These are phyloP conservation scores for Dryocosmus kuriphilus DNA, from an alignment of 2,888 invertebrate species.

Conservation along the genomic window DNA sequence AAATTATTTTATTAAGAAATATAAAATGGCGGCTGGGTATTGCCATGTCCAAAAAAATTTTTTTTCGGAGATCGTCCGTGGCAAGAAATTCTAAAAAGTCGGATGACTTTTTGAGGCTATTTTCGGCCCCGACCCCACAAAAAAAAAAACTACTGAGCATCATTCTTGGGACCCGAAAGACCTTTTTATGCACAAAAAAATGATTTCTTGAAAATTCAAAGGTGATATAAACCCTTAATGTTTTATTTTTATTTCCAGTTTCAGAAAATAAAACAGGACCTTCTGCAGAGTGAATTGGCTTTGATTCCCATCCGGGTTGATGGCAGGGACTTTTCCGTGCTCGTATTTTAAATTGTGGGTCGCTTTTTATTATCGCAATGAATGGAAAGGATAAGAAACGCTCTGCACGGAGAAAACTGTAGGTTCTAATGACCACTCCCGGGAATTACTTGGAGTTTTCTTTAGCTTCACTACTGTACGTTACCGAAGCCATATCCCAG, in stretches of 20 bases:
- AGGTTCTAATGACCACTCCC: constrained; percentile 35
- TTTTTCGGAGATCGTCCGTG: too few relatives aligned
- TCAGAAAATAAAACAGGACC: background rate
- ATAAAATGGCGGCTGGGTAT: too few relatives aligned
- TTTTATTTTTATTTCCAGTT: background rate
- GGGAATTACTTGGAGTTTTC: constrained; percentile 40
- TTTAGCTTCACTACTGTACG: constrained; percentile 1
- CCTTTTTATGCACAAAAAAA: too few relatives aligned
- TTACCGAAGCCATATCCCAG: background rate
- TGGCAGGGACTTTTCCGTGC: constrained; percentile 9
- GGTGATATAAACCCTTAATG: background rate
- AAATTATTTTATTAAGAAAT: too few relatives aligned
- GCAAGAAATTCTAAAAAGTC: too few relatives aligned
- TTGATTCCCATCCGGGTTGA: constrained; percentile 14
- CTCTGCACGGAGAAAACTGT: constrained; percentile 25
- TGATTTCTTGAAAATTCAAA: background rate
- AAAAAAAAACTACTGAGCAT: too few relatives aligned
- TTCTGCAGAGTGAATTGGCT: background rate
- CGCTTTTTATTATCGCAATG: constrained; percentile 25
- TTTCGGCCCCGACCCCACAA: too few relatives aligned
- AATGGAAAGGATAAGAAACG: constrained; percentile 34
- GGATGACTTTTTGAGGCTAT: too few relatives aligned
- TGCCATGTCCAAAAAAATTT: too few relatives aligned
- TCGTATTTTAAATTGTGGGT: constrained; percentile 34
- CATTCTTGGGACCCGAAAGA: too few relatives aligned